These are phyloP conservation scores for Lasioglossum leucozonium DNA, from an alignment of 2,888 invertebrate species.

Conservation along the genomic window DNA sequence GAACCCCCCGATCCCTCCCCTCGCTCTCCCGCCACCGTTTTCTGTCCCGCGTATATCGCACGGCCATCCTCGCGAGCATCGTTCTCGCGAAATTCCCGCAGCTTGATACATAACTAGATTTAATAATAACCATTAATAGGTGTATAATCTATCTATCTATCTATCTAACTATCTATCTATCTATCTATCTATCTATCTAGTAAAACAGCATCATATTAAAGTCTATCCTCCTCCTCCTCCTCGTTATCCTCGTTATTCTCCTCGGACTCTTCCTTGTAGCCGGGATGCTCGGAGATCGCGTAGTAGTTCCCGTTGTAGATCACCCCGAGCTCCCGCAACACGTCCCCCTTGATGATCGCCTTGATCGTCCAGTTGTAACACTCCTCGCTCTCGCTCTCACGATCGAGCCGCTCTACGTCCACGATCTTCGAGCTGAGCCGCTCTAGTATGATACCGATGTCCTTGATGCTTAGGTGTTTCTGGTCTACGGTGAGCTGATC, in stretches of 20 bases:
- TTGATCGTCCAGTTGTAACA: conserved; percentile 99
- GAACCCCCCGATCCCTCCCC: too few relatives aligned
- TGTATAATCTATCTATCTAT: conserved; percentile 80
- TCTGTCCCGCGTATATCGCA: too few relatives aligned
- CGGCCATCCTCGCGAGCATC: conserved; percentile 3
- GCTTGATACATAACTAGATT: conserved; percentile 68
- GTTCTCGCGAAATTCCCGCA: conserved; percentile 9
- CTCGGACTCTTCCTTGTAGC: conserved; percentile 95
- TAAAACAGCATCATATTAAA: conserved; percentile 83
- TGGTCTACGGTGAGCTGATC: conserved; percentile 97
- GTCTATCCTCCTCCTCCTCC: conserved; percentile 91
- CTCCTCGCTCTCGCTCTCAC: conserved; percentile 96
- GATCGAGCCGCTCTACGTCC: conserved; percentile 95
- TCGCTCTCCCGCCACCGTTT: too few relatives aligned
- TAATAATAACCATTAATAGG: conserved; percentile 80
- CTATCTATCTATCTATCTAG: conserved; percentile 63
- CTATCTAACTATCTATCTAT: conserved; percentile 67
- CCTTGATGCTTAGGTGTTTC: conserved; percentile 96
- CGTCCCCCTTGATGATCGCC: conserved; percentile 96
- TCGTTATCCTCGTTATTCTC: conserved; percentile 93
- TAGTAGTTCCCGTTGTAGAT: conserved; percentile 98
- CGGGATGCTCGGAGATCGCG: conserved; percentile 97
- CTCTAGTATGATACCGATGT: conserved; percentile 97
- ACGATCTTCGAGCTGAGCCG: conserved; percentile 96
- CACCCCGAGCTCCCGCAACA: conserved; percentile 95